These are phyloP conservation scores for Schizaphis graminum DNA, from an alignment of 2,888 invertebrate species.

Conservation along the genomic window DNA sequence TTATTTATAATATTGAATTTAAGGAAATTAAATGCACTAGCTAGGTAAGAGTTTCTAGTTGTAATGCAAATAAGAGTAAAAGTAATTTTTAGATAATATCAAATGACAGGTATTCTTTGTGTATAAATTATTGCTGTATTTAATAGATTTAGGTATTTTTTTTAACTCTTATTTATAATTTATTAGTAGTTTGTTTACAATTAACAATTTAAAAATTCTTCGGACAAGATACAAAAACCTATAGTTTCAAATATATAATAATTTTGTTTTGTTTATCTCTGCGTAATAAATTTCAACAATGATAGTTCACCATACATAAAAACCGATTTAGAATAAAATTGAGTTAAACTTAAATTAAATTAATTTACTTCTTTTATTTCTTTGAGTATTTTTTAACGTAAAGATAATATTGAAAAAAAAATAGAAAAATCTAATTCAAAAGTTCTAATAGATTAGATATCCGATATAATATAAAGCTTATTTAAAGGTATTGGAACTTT, in stretches of 20 bases:
- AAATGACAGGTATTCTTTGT: not conserved
- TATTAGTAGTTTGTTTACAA: not conserved
- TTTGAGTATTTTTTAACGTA: not conserved
- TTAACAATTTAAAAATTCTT: not conserved
- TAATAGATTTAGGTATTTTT: not conserved
- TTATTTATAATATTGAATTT: constrained; percentile 18
- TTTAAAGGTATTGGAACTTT: not conserved
- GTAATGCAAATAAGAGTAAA: not conserved
- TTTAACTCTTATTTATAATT: not conserved
- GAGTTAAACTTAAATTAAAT: not conserved
- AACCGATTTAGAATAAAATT: not conserved
- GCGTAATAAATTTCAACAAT: not conserved
- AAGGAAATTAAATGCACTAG: not conserved
- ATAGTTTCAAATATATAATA: not conserved
- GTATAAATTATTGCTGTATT: not conserved
- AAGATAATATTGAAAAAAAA: not conserved
- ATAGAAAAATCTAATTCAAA: not conserved
- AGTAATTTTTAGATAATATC: constrained; percentile 13
- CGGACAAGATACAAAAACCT: not conserved
- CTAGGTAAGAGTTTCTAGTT: not conserved
- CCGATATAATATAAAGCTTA: not conserved
- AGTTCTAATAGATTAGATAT: not conserved
- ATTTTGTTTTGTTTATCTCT: not conserved
- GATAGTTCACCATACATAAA: not conserved
- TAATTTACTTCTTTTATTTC: not conserved